Conservation (phyloP, 1,140 invertebrate genomes). For the Tetraneura akinire region DNA sequence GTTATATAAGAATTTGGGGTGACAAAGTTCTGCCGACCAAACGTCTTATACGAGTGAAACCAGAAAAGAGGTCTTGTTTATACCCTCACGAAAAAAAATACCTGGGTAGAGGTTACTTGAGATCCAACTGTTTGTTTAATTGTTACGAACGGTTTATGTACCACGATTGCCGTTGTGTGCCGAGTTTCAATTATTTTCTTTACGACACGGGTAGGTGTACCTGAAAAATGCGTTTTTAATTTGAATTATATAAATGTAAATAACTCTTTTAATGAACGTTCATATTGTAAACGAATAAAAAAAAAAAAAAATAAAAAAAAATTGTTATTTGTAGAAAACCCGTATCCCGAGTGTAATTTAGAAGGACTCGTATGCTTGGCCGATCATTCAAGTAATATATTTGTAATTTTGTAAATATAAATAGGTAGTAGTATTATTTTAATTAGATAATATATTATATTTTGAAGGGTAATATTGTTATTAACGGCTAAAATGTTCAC, state of each 20-base stretch:
- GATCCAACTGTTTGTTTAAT: constrained; percentile 49
- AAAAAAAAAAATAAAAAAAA: not conserved
- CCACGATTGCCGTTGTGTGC: constrained; percentile 51
- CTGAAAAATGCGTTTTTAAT: not conserved
- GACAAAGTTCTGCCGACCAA: constrained; percentile 48
- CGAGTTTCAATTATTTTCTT: constrained; percentile 51
- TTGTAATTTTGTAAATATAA: no score
- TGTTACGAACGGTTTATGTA: constrained; percentile 50
- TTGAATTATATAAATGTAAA: not conserved
- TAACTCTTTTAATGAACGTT: no score
- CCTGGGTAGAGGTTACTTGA: constrained; percentile 51
- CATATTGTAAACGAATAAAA: no score
- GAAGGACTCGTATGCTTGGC: constrained; percentile 54
- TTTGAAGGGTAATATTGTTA: no score
- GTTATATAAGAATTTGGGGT: constrained; percentile 48
- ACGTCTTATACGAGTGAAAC: constrained; percentile 29
- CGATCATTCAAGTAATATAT: constrained; percentile 54
- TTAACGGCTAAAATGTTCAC: no score
- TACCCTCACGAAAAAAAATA: constrained; percentile 44
- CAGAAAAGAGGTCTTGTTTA: constrained; percentile 42
- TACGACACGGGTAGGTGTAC: constrained; percentile 25
- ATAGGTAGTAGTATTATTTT: no score
- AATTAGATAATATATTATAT: no score
- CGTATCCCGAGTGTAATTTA: constrained; percentile 52
- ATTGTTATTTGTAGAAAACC: constrained; percentile 12